These are phyloP conservation scores for Bubo scandiacus DNA, from an alignment of 2,113 vertebrate genomes.

Conservation along the genomic window DNA sequence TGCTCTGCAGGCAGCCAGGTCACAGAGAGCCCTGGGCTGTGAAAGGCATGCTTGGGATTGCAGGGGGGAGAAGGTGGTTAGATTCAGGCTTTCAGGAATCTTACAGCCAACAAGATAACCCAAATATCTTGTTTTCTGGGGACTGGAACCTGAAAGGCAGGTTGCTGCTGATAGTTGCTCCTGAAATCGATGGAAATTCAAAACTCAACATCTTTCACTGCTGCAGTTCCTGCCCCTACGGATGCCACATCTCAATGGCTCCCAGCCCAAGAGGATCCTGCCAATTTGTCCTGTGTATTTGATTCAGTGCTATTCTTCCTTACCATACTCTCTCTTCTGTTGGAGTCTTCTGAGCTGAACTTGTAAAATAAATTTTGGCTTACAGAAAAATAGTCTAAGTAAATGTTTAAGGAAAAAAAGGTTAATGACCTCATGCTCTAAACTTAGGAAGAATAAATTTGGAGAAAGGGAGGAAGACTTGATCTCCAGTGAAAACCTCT, in stretches of 20 bases:
- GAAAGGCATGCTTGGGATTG: rapidly evolving
- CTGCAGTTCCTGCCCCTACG: neutral
- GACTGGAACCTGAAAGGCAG: neutral
- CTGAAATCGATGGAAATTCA: neutral
- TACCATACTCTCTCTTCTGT: neutral
- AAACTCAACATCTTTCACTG: neutral
- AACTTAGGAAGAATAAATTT: neutral
- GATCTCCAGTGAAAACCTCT: neutral
- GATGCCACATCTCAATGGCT: neutral
- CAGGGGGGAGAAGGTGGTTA: neutral
- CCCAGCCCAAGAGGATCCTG: neutral
- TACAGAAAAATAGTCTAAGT: neutral
- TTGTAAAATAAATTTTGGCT: neutral
- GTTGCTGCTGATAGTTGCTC: neutral
- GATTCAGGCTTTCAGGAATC: neutral
- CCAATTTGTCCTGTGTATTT: neutral
- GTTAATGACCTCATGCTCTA: neutral
- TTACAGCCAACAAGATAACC: neutral
- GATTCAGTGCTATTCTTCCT: neutral
- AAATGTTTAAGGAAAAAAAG: conserved; percentile 13
- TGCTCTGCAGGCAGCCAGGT: neutral
- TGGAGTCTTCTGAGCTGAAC: neutral
- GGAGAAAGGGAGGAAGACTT: neutral
- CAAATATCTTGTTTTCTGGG: neutral
- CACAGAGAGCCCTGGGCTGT: neutral